A percentile compares a stretch with the other conserved stretches of the same genome.
Conservation (phyloP, 2,113 vertebrate species). For the Rhodinocichla rosea region DNA sequence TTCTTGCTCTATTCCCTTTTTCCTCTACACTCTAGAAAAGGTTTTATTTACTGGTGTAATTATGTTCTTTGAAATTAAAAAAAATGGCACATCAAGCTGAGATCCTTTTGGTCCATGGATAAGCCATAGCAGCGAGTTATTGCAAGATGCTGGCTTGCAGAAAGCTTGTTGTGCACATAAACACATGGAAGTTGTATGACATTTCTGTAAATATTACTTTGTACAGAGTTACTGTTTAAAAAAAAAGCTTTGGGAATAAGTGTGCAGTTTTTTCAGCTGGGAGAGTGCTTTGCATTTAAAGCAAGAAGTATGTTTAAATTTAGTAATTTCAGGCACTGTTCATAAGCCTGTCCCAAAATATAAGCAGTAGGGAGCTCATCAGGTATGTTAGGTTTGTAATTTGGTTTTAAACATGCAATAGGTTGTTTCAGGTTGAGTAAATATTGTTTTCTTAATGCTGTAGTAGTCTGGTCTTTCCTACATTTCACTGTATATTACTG, state of each 20-base stretch:
- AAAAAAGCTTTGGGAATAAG: background rate
- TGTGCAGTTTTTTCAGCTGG: background rate
- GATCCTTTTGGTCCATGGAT: background rate
- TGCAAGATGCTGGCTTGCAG: background rate
- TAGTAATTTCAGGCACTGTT: background rate
- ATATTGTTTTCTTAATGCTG: background rate
- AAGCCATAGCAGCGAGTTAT: rapidly evolving
- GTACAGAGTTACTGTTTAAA: background rate
- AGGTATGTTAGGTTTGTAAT: background rate
- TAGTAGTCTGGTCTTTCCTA: background rate
- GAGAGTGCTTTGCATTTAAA: background rate
- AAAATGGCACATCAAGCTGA: background rate
- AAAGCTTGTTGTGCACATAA: background rate
- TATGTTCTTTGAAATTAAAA: background rate
- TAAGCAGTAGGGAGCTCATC: background rate
- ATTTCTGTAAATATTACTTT: background rate
- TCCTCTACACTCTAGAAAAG: background rate
- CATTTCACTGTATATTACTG: background rate
- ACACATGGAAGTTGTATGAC: background rate
- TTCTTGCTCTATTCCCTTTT: background rate
- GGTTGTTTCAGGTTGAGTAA: background rate
- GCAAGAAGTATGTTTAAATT: background rate
- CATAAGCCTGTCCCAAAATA: background rate
- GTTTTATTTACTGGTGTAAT: background rate
- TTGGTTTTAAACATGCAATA: background rate